phyloP scores from a whole-genome alignment of 2,113 vertebrate species.

The Cebidichthys violaceus region DNA sequence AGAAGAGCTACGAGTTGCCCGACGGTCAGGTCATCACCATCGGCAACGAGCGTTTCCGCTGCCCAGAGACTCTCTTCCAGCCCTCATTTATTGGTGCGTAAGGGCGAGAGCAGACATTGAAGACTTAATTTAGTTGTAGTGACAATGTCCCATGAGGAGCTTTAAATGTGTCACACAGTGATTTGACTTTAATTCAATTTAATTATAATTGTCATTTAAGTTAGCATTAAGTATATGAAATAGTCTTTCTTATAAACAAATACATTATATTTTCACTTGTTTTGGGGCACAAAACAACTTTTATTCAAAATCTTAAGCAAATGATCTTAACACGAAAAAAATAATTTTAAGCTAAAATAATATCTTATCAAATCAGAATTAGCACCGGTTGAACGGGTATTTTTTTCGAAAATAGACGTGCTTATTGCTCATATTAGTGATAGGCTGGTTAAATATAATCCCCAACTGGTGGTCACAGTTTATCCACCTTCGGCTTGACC shows the following conservation, averaged over 20 bases:
- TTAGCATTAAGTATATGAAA: not conserved
- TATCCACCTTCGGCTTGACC: conserved; percentile 1
- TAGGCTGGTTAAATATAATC: not conserved
- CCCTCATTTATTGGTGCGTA: conserved; percentile 96
- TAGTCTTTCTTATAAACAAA: not conserved
- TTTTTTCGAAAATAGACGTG: conserved; percentile 13
- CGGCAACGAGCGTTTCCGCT: conserved; percentile 96
- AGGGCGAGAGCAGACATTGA: not conserved
- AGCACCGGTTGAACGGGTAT: not conserved
- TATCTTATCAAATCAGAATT: not conserved
- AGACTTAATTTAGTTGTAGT: not conserved
- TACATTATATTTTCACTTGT: not conserved
- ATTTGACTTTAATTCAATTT: not conserved
- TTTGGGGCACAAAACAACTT: not conserved
- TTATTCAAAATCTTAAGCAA: not conserved
- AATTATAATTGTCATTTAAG: too few species aligned
- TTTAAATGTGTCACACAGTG: not conserved
- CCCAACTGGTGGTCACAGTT: conserved; percentile 24
- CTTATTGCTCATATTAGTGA: conserved; percentile 21
- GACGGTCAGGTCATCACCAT: conserved; percentile 98
- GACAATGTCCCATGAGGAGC: not conserved
- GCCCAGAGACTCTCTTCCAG: conserved; percentile 96
- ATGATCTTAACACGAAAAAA: not conserved
- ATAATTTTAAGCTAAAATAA: not conserved
- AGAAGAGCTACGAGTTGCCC: conserved; percentile 96